Conservation (phyloP, 2,113 vertebrate species). For the Anarhynchus alexandrinus region DNA sequence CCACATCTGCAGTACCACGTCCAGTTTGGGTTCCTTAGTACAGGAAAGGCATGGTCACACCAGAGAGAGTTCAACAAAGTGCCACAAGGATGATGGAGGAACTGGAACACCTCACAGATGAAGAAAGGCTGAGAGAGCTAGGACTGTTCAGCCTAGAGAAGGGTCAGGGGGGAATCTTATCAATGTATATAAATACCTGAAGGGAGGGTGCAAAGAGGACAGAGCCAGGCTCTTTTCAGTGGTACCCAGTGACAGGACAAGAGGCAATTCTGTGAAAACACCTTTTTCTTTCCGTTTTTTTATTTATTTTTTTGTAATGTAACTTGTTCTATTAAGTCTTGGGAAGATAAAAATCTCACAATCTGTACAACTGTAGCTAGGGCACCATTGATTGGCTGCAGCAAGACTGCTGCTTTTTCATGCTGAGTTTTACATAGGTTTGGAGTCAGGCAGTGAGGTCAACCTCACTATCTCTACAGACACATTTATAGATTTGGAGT, state of each 20-base stretch:
- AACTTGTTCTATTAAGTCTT: not conserved
- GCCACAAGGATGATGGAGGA: not conserved
- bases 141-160: not conserved
- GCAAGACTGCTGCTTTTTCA: not conserved
- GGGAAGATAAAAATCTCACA: not conserved
- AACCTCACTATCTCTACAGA: not conserved
- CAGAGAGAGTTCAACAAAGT: not conserved
- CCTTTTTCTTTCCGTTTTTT: rapidly evolving
- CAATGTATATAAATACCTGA: not conserved
- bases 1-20: not conserved
- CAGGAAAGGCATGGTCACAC: not conserved
- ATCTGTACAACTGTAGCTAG: not conserved
- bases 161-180: not conserved
- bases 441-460: not conserved
- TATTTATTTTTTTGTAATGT: not conserved
- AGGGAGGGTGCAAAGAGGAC: not conserved
- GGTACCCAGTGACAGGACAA: not conserved
- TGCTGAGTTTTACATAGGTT: not conserved
- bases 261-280: not conserved
- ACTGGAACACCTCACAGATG: not conserved
- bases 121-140: not conserved
- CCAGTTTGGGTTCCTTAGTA: not conserved
- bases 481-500: not conserved
- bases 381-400: not conserved
- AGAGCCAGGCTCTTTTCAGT: not conserved